Percentiles rank a stretch among this genome's conserved stretches.
phyloP scores from a whole-genome alignment of 1,140 invertebrate genomes.

The Chymomyza costata region DNA sequence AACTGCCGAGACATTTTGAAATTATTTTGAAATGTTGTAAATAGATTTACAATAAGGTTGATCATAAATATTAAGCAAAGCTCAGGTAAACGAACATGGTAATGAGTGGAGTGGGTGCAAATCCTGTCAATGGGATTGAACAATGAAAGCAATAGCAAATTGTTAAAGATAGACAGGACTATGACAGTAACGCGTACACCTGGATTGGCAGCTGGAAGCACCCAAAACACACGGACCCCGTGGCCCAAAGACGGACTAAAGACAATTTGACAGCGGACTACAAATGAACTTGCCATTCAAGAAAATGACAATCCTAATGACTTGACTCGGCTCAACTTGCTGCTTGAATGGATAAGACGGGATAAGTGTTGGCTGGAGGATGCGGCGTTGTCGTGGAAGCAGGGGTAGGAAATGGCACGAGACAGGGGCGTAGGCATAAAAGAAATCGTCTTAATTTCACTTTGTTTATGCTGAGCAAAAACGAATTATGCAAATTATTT shows the following conservation, averaged over 20 bases:
- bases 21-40: constrained; percentile 40
- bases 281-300: constrained; percentile 8
- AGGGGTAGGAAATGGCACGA: constrained; percentile 24
- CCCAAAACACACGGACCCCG: too few relatives aligned
- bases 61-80: constrained; percentile 60
- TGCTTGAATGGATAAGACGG: constrained; percentile 4
- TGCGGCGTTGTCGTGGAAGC: constrained; percentile 19
- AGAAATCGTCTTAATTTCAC: constrained; percentile 72
- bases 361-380: constrained; percentile 3
- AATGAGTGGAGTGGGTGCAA: constrained; percentile 9
- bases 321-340: neutral
- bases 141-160: too few relatives aligned
- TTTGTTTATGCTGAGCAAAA: constrained; percentile 74
- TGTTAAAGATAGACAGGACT: too few relatives aligned
- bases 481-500: constrained; percentile 74
- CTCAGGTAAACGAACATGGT: constrained; percentile 26
- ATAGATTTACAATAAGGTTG: constrained; percentile 60
- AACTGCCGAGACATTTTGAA: too few relatives aligned
- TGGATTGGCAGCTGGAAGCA: too few relatives aligned
- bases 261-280: constrained; percentile 5
- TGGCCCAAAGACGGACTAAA: neutral
- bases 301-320: constrained; percentile 27
- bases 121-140: neutral
- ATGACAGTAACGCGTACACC: too few relatives aligned
- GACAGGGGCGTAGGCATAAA: constrained; percentile 34